Conservation (phyloP, 2,888 invertebrate genomes). For the Nymphalis urticae region DNA sequence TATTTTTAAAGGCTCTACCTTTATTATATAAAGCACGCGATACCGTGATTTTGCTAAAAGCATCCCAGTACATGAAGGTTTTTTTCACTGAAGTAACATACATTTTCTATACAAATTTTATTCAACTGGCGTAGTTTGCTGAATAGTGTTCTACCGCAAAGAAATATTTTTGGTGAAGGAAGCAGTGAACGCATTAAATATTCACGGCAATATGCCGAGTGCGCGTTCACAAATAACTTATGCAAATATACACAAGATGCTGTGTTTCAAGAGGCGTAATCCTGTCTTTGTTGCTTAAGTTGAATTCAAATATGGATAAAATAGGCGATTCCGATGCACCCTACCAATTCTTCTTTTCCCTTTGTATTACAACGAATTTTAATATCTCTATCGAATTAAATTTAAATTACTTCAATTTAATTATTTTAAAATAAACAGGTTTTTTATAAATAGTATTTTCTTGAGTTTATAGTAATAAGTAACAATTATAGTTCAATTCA, state of each 20-base stretch:
- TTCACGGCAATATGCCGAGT: conserved; percentile 61
- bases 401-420: too few relatives aligned
- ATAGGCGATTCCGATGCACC: conserved; percentile 16
- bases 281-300: conserved; percentile 44
- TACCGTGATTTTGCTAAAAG: conserved; percentile 74
- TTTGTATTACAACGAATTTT: neutral
- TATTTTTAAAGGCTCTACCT: conserved; percentile 57
- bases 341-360: neutral
- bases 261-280: conserved; percentile 54
- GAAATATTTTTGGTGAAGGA: conserved; percentile 58
- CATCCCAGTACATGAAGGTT: conserved; percentile 53
- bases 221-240: conserved; percentile 62
- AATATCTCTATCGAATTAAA: too few relatives aligned
- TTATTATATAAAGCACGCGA: conserved; percentile 65
- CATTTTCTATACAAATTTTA: conserved; percentile 59
- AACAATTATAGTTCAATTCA: too few relatives aligned
- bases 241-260: conserved; percentile 59
- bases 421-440: too few relatives aligned
- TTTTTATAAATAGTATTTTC: too few relatives aligned
- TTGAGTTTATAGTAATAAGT: too few relatives aligned
- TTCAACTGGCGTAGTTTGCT: conserved; percentile 58
- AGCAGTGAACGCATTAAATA: conserved; percentile 56
- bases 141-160: conserved; percentile 63
- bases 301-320: conserved; percentile 34
- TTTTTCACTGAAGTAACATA: conserved; percentile 49